Conservation (phyloP, 2,113 vertebrate species). For the Aix galericulata region DNA sequence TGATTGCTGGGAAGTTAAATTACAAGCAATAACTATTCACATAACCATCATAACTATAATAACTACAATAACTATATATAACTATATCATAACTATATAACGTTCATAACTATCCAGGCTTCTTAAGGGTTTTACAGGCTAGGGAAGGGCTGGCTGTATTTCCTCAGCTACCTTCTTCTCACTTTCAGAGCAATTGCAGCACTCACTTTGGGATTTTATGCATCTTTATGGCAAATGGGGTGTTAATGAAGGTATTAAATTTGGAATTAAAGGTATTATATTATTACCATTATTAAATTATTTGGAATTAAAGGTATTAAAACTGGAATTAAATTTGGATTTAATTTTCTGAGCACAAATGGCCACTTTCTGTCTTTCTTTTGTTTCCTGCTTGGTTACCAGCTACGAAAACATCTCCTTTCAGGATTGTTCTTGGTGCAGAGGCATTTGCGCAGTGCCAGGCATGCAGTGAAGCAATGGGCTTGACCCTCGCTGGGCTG, state of each 20-base stretch:
- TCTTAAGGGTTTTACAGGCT: not conserved
- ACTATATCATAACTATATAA: too few relatives aligned
- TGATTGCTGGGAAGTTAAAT: constrained; percentile 9
- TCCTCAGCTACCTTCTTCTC: not conserved
- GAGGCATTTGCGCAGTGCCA: not conserved
- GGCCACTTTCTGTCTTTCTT: constrained; percentile 28
- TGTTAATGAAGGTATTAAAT: constrained; percentile 15
- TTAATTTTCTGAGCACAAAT: constrained; percentile 37
- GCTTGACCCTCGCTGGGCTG: not conserved
- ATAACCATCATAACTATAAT: too few relatives aligned
- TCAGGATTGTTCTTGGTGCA: not conserved
- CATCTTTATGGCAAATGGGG: not conserved
- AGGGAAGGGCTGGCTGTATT: not conserved
- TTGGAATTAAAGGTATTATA: too few relatives aligned
- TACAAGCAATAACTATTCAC: not conserved
- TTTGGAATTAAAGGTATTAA: not conserved
- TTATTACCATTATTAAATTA: not conserved
- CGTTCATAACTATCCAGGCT: not conserved
- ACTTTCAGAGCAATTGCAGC: not conserved
- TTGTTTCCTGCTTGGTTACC: constrained; percentile 19
- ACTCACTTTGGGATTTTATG: not conserved
- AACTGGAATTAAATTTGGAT: constrained; percentile 20
- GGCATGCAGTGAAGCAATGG: not conserved
- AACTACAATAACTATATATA: too few relatives aligned
- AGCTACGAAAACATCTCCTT: constrained; percentile 29